These are phyloP conservation scores for Drosophila nigrodunni DNA, from an alignment of 1,140 invertebrate genomes.

Conservation along the genomic window DNA sequence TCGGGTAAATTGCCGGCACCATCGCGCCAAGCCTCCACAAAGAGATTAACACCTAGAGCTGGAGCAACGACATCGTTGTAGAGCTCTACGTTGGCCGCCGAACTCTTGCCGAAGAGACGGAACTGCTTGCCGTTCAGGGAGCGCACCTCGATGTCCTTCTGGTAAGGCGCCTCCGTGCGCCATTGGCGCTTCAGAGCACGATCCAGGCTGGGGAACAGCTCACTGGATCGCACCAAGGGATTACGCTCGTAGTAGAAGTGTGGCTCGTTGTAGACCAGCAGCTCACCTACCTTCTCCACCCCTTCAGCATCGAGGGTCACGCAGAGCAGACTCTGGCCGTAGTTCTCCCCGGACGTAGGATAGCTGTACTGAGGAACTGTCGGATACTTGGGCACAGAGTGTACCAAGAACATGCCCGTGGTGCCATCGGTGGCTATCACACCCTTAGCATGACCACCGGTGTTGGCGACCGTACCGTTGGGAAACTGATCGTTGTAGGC, in stretches of 20 bases:
- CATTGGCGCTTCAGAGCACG: slow-evolving; percentile 87
- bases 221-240: slow-evolving; percentile 75
- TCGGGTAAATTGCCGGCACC: slow-evolving; percentile 90
- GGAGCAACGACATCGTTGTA: slow-evolving; percentile 93
- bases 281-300: slow-evolving; percentile 89
- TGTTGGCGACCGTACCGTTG: slow-evolving; percentile 85
- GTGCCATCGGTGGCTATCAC: slow-evolving; percentile 89
- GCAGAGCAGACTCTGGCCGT: slow-evolving; percentile 95
- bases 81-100: slow-evolving; percentile 92
- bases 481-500: slow-evolving; percentile 95
- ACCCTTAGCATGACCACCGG: slow-evolving; percentile 94
- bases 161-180: slow-evolving; percentile 87
- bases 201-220: slow-evolving; percentile 86
- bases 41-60: slow-evolving; percentile 88
- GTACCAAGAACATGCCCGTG: slow-evolving; percentile 94
- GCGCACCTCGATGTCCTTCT: slow-evolving; percentile 86
- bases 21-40: slow-evolving; percentile 95
- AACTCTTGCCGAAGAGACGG: slow-evolving; percentile 91
- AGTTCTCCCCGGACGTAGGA: slow-evolving; percentile 89
- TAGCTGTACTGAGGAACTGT: slow-evolving; percentile 88
- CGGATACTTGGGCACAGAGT: slow-evolving; percentile 95
- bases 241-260: slow-evolving; percentile 88
- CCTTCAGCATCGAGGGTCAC: slow-evolving; percentile 88
- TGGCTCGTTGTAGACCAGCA: slow-evolving; percentile 92
- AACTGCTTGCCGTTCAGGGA: slow-evolving; percentile 88